Evolutionary conservation across 2,888 invertebrate genomes (phyloP), one percentile per base, ranked within the genome.

Genomic region (Diaphora mendica): DNA sequence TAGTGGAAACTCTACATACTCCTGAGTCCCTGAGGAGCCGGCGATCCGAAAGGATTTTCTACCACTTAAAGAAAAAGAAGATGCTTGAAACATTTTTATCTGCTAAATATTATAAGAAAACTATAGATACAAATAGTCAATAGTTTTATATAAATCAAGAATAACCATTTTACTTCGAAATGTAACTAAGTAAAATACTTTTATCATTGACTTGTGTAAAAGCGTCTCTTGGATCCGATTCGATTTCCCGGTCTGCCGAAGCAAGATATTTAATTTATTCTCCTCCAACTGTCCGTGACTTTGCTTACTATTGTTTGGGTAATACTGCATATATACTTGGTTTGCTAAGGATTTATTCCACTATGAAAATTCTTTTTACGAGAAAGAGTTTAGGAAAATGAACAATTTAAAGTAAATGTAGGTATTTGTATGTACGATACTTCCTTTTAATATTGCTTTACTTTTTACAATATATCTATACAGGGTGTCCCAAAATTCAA

Each of bases 161-260:
- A 74, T 64, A 68, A 51, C 48, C 48, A 39, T 48, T 72, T 48
- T 62, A 20, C 48, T 35, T 68, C 64, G 33, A 71, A 72, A 62
- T 39, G 33, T 20, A 67, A 48, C 62, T 39, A 39, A 68, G 68
- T 66, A 78, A 71, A 74, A 71, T 64, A 42, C 70, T 78, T 77
- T 82, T 81, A 76, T 77, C 73, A 79, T 82, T 77, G 77, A 84
- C 75, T 83, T 83, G 78, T 82, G 77, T 73, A 79, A 78, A 74
- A 72, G 73, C 74, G 77, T 74, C 68, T 76, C 76, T 76, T 78
- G 77, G 75, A 77, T 68, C 73, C 81, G 71, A 84, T 83, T 87
- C 86, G 79, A 86, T 86, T 86, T 85, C 78, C 79, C 87, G 86
- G 86, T 82, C 84, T 82, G 83, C 39, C 78, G 82, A 84, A 85